A percentile compares a stretch with the other conserved stretches of the same genome.
Conservation (phyloP, 2,113 vertebrate species). For the Zingel zingel region DNA sequence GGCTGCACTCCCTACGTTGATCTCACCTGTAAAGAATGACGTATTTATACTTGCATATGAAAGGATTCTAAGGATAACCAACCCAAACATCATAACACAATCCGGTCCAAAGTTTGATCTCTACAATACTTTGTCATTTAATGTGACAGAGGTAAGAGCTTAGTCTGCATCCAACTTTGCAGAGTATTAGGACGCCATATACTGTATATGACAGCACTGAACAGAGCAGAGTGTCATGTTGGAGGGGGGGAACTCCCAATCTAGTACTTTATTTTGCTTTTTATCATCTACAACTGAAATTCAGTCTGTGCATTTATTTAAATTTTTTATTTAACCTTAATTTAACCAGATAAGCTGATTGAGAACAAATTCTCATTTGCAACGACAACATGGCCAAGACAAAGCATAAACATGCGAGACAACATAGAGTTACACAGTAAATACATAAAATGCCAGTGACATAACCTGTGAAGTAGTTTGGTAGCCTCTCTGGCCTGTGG, state of each 20-base stretch:
- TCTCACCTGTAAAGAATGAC: slow-evolving; percentile 73
- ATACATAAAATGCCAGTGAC: neutral
- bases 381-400: too few relatives aligned
- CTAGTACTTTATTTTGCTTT: slow-evolving; percentile 1
- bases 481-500: slow-evolving; percentile 8
- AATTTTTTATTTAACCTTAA: too few relatives aligned
- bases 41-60: slow-evolving; percentile 65
- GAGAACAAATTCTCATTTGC: too few relatives aligned
- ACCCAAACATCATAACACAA: slow-evolving; percentile 51
- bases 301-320: neutral
- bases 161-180: neutral
- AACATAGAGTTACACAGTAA: too few relatives aligned
- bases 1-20: slow-evolving; percentile 61
- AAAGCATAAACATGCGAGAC: too few relatives aligned
- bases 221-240: slow-evolving; percentile 19
- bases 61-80: slow-evolving; percentile 48
- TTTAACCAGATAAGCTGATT: too few relatives aligned
- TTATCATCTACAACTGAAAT: slow-evolving; percentile 20
- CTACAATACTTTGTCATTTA: slow-evolving; percentile 36
- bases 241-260: slow-evolving; percentile 1
- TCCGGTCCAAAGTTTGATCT: slow-evolving; percentile 48
- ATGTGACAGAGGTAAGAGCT: slow-evolving; percentile 29
- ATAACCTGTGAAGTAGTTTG: neutral
- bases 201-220: slow-evolving; percentile 12
- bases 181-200: neutral